These are phyloP conservation scores for Caenorhabditis elegans DNA, from an alignment of 1,140 invertebrate genomes.

Conservation along the genomic window WBcel235 BX284603.4:10119001-10119500, in stretches of 20 bases:
- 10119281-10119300: background rate
- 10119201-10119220: conserved; percentile 42
- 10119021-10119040: too few relatives aligned
- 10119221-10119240: background rate
- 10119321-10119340: background rate
- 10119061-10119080: background rate
- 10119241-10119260: background rate
- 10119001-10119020: background rate
- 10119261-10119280: background rate
- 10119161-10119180: conserved; percentile 37
- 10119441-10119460: conserved; percentile 42
- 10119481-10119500: conserved; percentile 40
- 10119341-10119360: background rate
- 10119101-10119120: conserved; percentile 94
- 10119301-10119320: background rate
- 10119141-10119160: conserved; percentile 89
- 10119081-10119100: conserved; percentile 55
- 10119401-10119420: background rate
- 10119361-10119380: conserved; percentile 10
- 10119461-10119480: conserved; percentile 15
- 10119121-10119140: conserved; percentile 96
- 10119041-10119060: background rate
- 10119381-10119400: background rate
- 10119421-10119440: conserved; percentile 41
- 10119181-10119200: conserved; percentile 42